Conservation (phyloP, 2,888 invertebrate species). For the Pecten maximus region DNA sequence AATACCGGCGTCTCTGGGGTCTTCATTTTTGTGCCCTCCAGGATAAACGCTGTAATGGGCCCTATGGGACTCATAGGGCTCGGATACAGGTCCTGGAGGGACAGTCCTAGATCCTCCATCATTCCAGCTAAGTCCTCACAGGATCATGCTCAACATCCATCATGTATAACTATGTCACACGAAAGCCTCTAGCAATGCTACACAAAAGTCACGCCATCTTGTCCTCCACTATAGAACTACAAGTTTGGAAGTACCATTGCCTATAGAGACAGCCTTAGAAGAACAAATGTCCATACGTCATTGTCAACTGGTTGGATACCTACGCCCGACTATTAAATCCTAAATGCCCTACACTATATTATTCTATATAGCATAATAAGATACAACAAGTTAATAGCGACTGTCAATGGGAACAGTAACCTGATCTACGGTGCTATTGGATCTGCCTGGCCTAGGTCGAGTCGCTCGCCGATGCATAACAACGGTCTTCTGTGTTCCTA, state of each 20-base stretch:
- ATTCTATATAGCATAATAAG: not conserved
- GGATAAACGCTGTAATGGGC: slow-evolving; percentile 69
- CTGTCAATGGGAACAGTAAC: slow-evolving; percentile 24
- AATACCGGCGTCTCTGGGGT: slow-evolving; percentile 52
- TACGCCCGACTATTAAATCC: not conserved
- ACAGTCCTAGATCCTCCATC: slow-evolving; percentile 43
- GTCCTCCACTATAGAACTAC: not conserved
- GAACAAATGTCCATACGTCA: not conserved
- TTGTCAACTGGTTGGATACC: not conserved
- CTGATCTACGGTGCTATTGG: slow-evolving; percentile 25
- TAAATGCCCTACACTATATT: not conserved
- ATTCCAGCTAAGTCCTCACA: not conserved
- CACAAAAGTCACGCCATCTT: not conserved
- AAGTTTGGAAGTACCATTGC: slow-evolving; percentile 10
- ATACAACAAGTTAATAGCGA: slow-evolving; percentile 10
- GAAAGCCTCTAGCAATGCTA: not conserved
- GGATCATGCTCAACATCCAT: slow-evolving; percentile 10
- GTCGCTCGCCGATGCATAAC: not conserved
- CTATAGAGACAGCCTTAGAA: slow-evolving; percentile 5
- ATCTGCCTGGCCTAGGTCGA: slow-evolving; percentile 27
- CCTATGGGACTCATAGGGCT: slow-evolving; percentile 56
- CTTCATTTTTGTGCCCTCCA: slow-evolving; percentile 66
- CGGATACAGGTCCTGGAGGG: slow-evolving; percentile 52
- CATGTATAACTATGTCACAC: not conserved
- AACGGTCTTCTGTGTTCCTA: slow-evolving; percentile 9